Conservation (phyloP, 2,113 vertebrate species). For the Macaca fascicularis region DNA sequence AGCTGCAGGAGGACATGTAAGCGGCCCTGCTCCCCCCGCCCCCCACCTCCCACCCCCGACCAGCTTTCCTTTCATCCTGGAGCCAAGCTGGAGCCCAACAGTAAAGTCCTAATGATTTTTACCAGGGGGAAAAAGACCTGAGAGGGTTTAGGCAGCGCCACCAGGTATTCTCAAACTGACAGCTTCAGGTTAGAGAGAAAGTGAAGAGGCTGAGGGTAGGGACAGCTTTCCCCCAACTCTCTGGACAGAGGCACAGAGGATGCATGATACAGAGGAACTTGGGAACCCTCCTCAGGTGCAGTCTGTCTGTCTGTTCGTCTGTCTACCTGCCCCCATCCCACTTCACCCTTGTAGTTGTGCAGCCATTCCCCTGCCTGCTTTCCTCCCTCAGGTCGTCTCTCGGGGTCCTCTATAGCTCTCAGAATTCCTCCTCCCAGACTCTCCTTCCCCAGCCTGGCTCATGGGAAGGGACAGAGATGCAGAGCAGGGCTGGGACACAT, state of each 20-base stretch:
- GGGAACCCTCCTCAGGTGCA: background rate
- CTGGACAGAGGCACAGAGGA: background rate
- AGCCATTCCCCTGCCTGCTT: background rate
- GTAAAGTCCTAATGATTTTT: conserved; percentile 34
- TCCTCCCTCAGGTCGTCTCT: background rate
- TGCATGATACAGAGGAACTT: background rate
- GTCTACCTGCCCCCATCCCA: background rate
- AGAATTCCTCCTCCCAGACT: background rate
- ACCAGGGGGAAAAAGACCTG: background rate
- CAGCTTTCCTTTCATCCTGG: conserved; percentile 42
- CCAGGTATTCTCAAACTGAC: background rate
- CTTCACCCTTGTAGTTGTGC: background rate
- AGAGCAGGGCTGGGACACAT: background rate
- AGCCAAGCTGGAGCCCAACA: background rate
- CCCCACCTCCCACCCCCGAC: background rate
- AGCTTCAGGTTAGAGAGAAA: conserved; percentile 24
- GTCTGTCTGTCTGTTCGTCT: background rate
- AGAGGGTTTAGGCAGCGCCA: background rate
- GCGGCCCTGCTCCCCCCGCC: background rate
- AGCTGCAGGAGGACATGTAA: background rate
- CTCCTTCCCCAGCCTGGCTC: background rate
- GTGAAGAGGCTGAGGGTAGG: background rate
- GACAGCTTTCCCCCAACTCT: background rate
- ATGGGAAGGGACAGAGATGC: background rate
- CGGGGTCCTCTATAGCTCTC: background rate